Evolutionary conservation across 1,140 invertebrate genomes (phyloP).

Genomic region (Ips typographus): DNA sequence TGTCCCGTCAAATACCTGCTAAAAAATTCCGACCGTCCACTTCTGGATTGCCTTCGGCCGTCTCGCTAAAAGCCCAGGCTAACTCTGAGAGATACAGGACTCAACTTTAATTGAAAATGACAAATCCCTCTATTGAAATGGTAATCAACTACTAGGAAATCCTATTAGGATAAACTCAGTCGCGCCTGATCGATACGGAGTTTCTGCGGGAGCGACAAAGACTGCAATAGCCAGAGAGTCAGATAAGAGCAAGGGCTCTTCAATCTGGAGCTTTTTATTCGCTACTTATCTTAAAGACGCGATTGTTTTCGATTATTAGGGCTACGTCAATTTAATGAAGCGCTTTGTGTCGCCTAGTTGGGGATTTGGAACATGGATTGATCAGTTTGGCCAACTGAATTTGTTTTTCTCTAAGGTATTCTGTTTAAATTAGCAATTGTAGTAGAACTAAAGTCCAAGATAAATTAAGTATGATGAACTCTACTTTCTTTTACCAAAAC

Average conservation of each 20-base stretch:
- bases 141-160: constrained; percentile 56
- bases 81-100: constrained; percentile 49
- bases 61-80: constrained; percentile 38
- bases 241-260: constrained; percentile 19
- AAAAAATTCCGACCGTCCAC: constrained; percentile 18
- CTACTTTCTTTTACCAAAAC: too few relatives aligned
- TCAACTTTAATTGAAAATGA: constrained; percentile 56
- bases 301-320: constrained; percentile 35
- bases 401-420: too few relatives aligned
- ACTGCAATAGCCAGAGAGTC: constrained; percentile 1
- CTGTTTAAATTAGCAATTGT: too few relatives aligned
- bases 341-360: constrained; percentile 13
- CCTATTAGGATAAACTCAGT: constrained; percentile 54
- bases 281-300: constrained; percentile 37
- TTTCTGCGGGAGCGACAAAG: constrained; percentile 36
- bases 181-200: constrained; percentile 48
- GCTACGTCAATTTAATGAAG: constrained; percentile 22
- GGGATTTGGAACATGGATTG: constrained; percentile 2
- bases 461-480: too few relatives aligned
- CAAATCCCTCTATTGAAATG: constrained; percentile 56
- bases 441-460: too few relatives aligned
- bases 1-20: background rate
- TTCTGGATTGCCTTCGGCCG: constrained; percentile 19
- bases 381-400: background rate
- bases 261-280: constrained; percentile 36